Percentiles rank a stretch among this genome's conserved stretches.
Evolutionary conservation across 2,888 invertebrate genomes (phyloP).

Genomic region (Agonopterix arenella): DNA sequence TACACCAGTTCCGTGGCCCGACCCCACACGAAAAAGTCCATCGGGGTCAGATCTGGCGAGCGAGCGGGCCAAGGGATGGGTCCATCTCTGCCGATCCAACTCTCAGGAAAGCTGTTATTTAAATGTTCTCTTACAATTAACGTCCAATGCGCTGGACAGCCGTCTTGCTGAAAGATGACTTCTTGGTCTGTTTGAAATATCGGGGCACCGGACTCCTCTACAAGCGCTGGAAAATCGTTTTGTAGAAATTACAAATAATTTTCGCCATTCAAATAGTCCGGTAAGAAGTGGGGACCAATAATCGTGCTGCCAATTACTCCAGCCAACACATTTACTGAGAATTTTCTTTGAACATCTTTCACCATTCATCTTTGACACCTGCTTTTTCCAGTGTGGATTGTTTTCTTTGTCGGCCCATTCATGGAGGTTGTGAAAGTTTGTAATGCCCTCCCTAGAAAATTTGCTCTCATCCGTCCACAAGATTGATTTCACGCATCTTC

Average conservation of each 20-base stretch:
- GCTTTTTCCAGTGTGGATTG: slow-evolving; percentile 12
- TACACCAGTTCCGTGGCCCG: too few species aligned
- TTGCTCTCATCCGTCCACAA: slow-evolving; percentile 9
- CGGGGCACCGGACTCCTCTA: neutral
- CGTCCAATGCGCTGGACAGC: too few species aligned
- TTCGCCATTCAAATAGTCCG: neutral
- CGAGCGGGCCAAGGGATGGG: too few species aligned
- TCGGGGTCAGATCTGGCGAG: too few species aligned
- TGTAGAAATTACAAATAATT: slow-evolving; percentile 3
- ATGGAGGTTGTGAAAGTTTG: slow-evolving; percentile 12
- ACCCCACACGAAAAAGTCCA: too few species aligned
- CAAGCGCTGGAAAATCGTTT: neutral
- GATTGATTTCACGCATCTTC: slow-evolving; percentile 6
- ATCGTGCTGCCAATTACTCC: slow-evolving; percentile 2
- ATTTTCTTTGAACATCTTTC: neutral
- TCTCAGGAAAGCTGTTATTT: too few species aligned
- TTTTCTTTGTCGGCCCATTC: slow-evolving; percentile 9
- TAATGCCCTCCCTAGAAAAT: slow-evolving; percentile 10
- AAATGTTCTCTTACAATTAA: too few species aligned
- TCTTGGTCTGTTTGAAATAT: too few species aligned
- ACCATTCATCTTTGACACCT: too few species aligned
- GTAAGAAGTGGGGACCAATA: slow-evolving; percentile 4
- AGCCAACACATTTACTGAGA: slow-evolving; percentile 6
- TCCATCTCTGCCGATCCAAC: too few species aligned
- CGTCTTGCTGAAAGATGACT: too few species aligned